Conservation (phyloP, 1,140 invertebrate genomes). For the Pseudomyrmex gracilis region DNA sequence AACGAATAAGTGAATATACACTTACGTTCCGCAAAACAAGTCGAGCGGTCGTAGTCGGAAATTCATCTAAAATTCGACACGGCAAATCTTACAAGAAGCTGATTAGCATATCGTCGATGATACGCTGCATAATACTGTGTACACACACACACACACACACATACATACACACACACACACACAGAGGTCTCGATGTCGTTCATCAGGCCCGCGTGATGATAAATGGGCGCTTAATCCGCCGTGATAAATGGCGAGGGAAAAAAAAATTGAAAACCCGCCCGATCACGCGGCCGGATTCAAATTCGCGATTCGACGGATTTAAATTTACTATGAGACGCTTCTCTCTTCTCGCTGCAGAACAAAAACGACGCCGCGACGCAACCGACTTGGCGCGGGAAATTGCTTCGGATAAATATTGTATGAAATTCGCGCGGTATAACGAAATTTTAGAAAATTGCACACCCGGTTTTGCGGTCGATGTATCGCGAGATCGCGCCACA, state of each 20-base stretch:
- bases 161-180: too few relatives aligned
- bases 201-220: conserved; percentile 55
- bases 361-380: conserved; percentile 15
- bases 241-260: conserved; percentile 61
- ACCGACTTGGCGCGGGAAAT: conserved; percentile 50
- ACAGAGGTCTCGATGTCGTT: conserved; percentile 30
- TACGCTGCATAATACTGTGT: conserved; percentile 59
- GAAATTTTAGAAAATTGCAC: conserved; percentile 45
- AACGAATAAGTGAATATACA: conserved; percentile 11
- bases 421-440: conserved; percentile 22
- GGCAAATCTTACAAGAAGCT: conserved; percentile 49
- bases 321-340: conserved; percentile 72
- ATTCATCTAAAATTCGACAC: conserved; percentile 42
- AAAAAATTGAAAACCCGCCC: conserved; percentile 56
- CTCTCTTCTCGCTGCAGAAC: conserved; percentile 22
- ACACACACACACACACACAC: conserved; percentile 1
- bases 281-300: conserved; percentile 66
- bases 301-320: conserved; percentile 64
- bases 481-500: conserved; percentile 10
- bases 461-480: conserved; percentile 14
- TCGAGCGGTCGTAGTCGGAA: conserved; percentile 15
- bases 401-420: conserved; percentile 55
- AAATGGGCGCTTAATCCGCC: conserved; percentile 66
- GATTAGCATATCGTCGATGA: conserved; percentile 52
- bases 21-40: neutral